phyloP scores from a whole-genome alignment of 2,113 vertebrate genomes.

The Trogon melanurus region DNA sequence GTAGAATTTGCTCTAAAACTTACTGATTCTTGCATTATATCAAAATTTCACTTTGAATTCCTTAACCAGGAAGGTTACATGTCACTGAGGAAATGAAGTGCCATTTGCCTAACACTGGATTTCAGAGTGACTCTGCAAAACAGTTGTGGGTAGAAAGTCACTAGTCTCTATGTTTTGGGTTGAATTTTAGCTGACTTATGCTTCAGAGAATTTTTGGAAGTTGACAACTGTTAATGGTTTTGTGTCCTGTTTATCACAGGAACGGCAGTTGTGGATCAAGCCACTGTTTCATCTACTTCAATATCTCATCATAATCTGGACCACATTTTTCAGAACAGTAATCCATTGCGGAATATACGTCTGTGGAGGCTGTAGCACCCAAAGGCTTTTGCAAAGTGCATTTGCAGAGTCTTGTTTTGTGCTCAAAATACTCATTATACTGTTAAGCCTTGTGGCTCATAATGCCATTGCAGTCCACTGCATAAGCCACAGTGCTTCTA shows the following conservation, averaged over 20 bases:
- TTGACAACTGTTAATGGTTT: neutral
- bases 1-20: neutral
- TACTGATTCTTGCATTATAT: fast-evolving
- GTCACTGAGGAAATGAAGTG: neutral
- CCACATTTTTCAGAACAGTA: neutral
- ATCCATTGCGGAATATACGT: neutral
- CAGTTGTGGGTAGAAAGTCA: neutral
- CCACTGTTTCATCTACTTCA: neutral
- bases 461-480: neutral
- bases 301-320: fast-evolving
- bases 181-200: neutral
- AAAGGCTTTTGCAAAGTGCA: neutral
- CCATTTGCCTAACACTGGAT: neutral
- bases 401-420: neutral
- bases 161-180: neutral
- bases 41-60: neutral
- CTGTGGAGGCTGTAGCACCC: neutral
- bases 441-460: neutral
- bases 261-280: neutral
- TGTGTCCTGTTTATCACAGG: neutral
- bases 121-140: neutral
- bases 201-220: neutral
- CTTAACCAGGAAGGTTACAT: neutral
- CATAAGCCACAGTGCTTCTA: neutral
- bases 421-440: neutral